Evolutionary conservation across 2,888 invertebrate species (phyloP), one percentile per base, ranked within the genome.

Genomic region (Stenchaetothrips biformis): DNA sequence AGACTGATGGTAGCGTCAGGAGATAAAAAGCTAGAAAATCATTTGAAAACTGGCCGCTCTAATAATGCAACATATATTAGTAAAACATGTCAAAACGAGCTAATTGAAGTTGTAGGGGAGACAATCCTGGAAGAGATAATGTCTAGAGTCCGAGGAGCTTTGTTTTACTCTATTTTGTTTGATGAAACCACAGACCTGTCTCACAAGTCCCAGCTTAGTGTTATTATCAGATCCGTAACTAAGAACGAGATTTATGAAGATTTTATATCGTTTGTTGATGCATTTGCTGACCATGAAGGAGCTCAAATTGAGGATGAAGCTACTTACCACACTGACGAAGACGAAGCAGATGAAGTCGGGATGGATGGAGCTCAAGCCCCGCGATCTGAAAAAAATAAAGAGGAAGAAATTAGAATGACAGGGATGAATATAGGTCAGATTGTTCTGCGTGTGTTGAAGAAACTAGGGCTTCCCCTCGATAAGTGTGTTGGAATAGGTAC

Each of bases 161-260:
- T 59, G 48, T 67, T 80, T 9, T 83, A 80, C 78, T 62, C 79
- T 49, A 80, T 82, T 48, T 79, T 82, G 25, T 83, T 82, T 67
- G 82, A 83, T 78, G 82, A 83, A 48, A 82, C 83, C 2, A 82
- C 81, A 11, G 82, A 82, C 67, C 27, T 80, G n/a, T 80, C 80
- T n/a, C 80, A 78, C 25, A 81, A 62, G 13, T 82, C 82, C 18
- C 82, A 82, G 79, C 79, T 83, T 27, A 81, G 81, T 53, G 79
- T 82, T 48, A 16, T 81, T 49, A 37, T 83, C n/a, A 78, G 82
- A 47, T 83, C 82, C 77, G 79, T 81, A 53, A 37, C 78, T n/a
- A 77, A 83, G 78, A 79, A 62, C 48, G 77, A 13, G n/a, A 79
- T 81, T 47, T 80, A 79, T 79, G 81, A 83, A 48, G 81, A 81